Evolutionary conservation across 2,888 invertebrate genomes (phyloP).

Genomic region (Dendrolimus pini): DNA sequence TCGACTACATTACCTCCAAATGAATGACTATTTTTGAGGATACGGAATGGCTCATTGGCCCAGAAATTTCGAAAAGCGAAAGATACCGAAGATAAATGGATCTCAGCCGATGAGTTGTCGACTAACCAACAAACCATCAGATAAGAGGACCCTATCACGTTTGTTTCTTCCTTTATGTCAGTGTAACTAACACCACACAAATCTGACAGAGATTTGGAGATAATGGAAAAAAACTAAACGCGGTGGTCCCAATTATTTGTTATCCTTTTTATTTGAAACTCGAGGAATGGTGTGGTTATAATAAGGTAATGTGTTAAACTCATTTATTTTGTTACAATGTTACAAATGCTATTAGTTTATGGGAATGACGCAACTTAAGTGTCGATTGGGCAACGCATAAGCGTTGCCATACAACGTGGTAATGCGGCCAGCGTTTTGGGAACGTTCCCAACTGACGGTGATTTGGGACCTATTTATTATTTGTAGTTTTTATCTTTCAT

Average conservation of each 20-base stretch:
- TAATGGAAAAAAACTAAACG: conserved; percentile 34
- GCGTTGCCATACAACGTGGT: too few relatives aligned
- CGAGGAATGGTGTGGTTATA: background rate
- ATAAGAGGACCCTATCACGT: conserved; percentile 21
- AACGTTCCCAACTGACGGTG: too few relatives aligned
- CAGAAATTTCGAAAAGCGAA: background rate
- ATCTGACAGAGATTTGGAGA: conserved; percentile 39
- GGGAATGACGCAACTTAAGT: conserved; percentile 1
- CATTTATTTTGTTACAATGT: conserved; percentile 36
- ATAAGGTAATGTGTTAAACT: background rate
- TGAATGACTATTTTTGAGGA: too few relatives aligned
- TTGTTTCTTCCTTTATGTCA: conserved; percentile 24
- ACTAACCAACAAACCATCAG: conserved; percentile 43
- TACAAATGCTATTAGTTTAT: conserved; percentile 53
- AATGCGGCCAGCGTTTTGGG: too few relatives aligned
- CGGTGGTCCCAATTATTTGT: conserved; percentile 36
- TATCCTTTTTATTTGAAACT: conserved; percentile 31
- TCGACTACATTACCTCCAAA: too few relatives aligned
- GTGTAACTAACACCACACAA: conserved; percentile 53
- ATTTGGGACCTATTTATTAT: too few relatives aligned
- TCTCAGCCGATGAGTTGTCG: conserved; percentile 39
- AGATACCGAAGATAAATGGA: conserved; percentile 8
- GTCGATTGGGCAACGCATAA: too few relatives aligned
- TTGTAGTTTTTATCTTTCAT: too few relatives aligned
- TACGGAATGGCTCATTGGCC: background rate